These are phyloP conservation scores for Conus ventricosus DNA, from an alignment of 1,140 invertebrate genomes.

Conservation along the genomic window DNA sequence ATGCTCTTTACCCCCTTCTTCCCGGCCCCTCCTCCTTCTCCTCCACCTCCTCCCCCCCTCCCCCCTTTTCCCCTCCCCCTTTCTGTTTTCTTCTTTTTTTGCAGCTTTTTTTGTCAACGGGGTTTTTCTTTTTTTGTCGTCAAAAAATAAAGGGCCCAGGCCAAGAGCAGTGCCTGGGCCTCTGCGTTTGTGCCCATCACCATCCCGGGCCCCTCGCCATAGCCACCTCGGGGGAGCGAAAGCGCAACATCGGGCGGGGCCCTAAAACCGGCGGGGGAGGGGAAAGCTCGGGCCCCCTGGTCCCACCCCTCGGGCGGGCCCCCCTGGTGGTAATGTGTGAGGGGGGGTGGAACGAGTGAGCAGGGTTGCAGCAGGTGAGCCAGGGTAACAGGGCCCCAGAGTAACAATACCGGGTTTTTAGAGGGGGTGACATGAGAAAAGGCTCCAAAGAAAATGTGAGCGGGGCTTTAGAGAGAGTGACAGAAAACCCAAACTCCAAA, in stretches of 20 bases:
- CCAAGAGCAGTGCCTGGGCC: conserved; percentile 34
- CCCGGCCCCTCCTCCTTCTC: neutral
- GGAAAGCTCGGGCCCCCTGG: conserved; percentile 25
- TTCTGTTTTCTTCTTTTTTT: conserved; percentile 82
- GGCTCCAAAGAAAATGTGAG: too few relatives aligned
- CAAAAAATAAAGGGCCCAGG: conserved; percentile 26
- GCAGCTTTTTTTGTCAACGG: neutral
- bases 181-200: conserved; percentile 25
- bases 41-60: conserved; percentile 41
- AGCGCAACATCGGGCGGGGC: conserved; percentile 27
- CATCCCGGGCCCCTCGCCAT: conserved; percentile 35
- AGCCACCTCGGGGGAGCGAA: conserved; percentile 20
- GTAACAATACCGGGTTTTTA: too few relatives aligned
- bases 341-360: too few relatives aligned
- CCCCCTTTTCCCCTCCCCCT: conserved; percentile 81
- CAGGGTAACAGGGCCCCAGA: neutral
- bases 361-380: neutral
- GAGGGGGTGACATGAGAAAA: too few relatives aligned
- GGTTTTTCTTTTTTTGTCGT: too few relatives aligned
- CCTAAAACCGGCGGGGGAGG: conserved; percentile 1
- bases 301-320: conserved; percentile 28
- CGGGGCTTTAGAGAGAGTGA: too few relatives aligned
- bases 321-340: neutral
- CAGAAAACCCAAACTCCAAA: too few relatives aligned
- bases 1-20: too few relatives aligned